phyloP scores from a whole-genome alignment of 2,797 vertebrate species.

The Uromys caudimaculatus region DNA sequence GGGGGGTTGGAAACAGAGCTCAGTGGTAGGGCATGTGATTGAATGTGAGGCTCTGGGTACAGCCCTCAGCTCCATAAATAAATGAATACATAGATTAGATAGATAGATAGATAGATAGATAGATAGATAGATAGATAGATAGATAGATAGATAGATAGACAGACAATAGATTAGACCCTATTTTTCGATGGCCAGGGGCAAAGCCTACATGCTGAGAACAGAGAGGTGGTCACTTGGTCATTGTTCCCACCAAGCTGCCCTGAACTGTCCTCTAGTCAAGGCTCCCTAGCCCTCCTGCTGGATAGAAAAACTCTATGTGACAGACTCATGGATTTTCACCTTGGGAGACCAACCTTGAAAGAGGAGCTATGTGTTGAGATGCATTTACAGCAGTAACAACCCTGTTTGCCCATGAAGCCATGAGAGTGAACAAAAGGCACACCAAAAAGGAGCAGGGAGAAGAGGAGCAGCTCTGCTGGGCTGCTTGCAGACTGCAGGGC shows the following conservation, averaged over 20 bases:
- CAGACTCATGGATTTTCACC: not conserved
- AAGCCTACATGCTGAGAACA: not conserved
- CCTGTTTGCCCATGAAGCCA: not conserved
- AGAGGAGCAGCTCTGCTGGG: not conserved
- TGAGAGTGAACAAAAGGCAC: not conserved
- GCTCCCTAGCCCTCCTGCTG: not conserved
- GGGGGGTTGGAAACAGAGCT: not conserved
- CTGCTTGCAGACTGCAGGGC: not conserved
- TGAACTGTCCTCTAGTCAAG: not conserved
- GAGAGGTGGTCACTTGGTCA: not conserved
- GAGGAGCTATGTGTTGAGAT: not conserved
- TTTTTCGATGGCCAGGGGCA: not conserved
- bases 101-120: not conserved
- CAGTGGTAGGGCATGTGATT: not conserved
- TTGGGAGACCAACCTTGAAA: not conserved
- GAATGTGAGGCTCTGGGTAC: not conserved
- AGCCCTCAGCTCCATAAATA: not conserved
- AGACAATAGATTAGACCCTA: not conserved
- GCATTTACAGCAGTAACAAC: not conserved
- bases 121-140: not conserved
- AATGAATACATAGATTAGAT: not conserved
- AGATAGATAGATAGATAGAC: not conserved
- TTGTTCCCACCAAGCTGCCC: not conserved
- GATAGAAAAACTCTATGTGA: not conserved
- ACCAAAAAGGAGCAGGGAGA: not conserved